Evolutionary conservation across 2,113 vertebrate genomes (phyloP).

Genomic region (Gracilinanus agilis): DNA sequence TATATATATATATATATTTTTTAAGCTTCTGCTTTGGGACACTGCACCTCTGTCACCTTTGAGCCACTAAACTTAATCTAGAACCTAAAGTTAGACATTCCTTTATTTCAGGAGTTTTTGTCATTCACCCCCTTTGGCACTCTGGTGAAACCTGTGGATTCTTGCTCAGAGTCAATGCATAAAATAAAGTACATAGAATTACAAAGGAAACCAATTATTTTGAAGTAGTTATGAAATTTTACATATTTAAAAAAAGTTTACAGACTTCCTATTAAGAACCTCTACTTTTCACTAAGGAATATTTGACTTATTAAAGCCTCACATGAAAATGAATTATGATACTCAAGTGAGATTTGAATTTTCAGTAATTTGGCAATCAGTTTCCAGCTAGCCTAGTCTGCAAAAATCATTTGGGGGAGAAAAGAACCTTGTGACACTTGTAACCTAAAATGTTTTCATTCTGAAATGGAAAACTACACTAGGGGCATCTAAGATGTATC

Average conservation of each 20-base stretch:
- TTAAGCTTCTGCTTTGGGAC: too few species aligned
- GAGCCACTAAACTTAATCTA: background rate
- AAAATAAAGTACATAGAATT: too few species aligned
- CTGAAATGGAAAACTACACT: background rate
- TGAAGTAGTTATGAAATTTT: constrained; percentile 7
- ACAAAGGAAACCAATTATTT: too few species aligned
- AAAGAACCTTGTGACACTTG: background rate
- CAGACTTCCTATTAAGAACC: background rate
- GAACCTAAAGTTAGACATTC: background rate
- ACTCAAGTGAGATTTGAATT: constrained; percentile 42
- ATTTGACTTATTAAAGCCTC: background rate
- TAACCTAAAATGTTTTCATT: background rate
- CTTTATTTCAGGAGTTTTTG: background rate
- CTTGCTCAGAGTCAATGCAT: background rate
- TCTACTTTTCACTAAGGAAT: background rate
- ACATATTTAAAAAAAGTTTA: constrained; percentile 27
- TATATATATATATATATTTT: too few species aligned
- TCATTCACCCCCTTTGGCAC: background rate
- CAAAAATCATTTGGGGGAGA: background rate
- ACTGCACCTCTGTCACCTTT: background rate
- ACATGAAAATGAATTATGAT: background rate
- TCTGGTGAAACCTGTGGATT: background rate
- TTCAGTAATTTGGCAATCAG: constrained; percentile 19
- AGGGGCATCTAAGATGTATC: background rate
- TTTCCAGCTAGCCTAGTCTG: background rate